phyloP scores from a whole-genome alignment of 2,888 invertebrate genomes.

The Hydraecia micacea region DNA sequence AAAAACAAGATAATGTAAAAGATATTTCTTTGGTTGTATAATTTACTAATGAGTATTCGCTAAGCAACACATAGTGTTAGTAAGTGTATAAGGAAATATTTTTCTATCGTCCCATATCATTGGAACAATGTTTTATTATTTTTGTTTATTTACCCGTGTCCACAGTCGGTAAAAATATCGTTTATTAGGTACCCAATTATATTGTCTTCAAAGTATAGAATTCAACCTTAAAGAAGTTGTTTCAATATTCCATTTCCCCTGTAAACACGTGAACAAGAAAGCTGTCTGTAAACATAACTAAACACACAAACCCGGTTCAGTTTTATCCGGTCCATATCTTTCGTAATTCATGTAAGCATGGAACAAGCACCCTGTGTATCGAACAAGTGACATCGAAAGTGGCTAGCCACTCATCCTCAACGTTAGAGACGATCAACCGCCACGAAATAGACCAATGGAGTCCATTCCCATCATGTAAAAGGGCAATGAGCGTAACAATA shows the following conservation, averaged over 20 bases:
- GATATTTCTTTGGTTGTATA: neutral
- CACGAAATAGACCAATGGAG: constrained; percentile 66
- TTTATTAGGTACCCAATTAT: neutral
- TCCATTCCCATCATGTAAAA: constrained; percentile 72
- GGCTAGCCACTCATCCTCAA: constrained; percentile 59
- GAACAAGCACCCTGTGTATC: constrained; percentile 37
- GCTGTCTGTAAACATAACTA: constrained; percentile 25
- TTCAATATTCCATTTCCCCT: constrained; percentile 7
- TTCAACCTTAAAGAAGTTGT: constrained; percentile 12
- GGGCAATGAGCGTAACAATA: constrained; percentile 76
- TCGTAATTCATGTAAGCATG: constrained; percentile 30
- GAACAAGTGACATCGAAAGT: constrained; percentile 48
- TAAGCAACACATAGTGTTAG: neutral
- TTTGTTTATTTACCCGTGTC: neutral
- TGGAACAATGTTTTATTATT: neutral
- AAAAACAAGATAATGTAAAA: neutral
- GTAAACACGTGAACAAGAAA: constrained; percentile 26
- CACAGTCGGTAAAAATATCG: neutral
- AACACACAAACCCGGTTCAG: constrained; percentile 19
- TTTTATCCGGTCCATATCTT: constrained; percentile 35
- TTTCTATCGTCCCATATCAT: neutral
- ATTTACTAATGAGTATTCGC: neutral
- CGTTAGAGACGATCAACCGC: constrained; percentile 54
- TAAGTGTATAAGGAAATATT: neutral
- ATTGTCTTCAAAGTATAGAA: neutral